phyloP scores from a whole-genome alignment of 2,797 vertebrate species.

The Enteromius treurensis region DNA sequence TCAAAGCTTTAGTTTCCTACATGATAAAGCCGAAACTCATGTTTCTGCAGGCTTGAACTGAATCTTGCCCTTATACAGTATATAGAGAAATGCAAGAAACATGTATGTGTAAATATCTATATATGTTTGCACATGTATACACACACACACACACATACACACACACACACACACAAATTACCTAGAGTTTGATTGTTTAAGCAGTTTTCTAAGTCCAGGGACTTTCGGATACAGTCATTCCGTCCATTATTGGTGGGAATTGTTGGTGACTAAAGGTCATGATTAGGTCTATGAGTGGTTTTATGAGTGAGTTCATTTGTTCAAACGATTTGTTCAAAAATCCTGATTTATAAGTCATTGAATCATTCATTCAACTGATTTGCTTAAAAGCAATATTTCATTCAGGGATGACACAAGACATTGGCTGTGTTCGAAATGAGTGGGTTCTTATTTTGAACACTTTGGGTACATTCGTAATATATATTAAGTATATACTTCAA shows the following conservation, averaged over 20 bases:
- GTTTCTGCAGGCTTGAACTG: neutral
- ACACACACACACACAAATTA: neutral
- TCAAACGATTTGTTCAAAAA: neutral
- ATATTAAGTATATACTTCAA: neutral
- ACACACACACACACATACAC: no score
- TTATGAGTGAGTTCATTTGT: neutral
- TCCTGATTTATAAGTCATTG: neutral
- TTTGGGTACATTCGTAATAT: neutral
- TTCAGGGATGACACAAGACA: neutral
- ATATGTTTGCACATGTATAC: neutral
- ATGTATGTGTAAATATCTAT: no score
- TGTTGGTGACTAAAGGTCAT: neutral
- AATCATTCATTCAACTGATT: neutral
- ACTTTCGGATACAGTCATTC: neutral
- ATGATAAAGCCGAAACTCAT: neutral
- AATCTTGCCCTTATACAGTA: neutral
- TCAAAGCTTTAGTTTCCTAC: conserved; percentile 4
- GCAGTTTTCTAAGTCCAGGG: neutral
- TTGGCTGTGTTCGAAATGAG: neutral
- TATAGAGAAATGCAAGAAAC: neutral
- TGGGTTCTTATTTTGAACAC: neutral
- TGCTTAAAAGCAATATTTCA: neutral
- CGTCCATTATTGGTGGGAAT: neutral
- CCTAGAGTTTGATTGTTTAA: neutral
- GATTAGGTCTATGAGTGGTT: neutral